A percentile compares a stretch with the other conserved stretches of the same genome.
Evolutionary conservation across 1,140 invertebrate genomes (phyloP).

Genomic region (Drosophila serrata): DNA sequence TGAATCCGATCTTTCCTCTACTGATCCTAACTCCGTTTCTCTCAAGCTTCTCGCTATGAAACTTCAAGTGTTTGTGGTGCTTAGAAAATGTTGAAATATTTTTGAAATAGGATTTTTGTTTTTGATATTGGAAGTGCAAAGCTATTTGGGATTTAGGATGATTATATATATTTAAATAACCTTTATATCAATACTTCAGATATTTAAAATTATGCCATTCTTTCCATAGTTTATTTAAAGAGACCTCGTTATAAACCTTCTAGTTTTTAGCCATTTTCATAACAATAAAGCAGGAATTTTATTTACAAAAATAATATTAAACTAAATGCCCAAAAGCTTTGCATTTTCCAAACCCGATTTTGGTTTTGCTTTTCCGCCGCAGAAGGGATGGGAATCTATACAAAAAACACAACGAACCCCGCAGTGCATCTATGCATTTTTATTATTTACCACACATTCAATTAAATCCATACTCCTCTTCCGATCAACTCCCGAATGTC

Average conservation of each 20-base stretch:
- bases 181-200: too few relatives aligned
- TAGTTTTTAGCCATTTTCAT: background rate
- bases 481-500: conserved; percentile 27
- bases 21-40: conserved; percentile 30
- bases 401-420: conserved; percentile 4
- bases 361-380: conserved; percentile 7
- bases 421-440: conserved; percentile 35
- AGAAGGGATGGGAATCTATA: background rate
- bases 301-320: background rate
- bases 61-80: background rate
- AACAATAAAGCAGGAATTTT: background rate
- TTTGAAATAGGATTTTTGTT: background rate
- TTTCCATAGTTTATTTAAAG: background rate
- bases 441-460: conserved; percentile 71
- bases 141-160: background rate
- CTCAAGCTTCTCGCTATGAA: conserved; percentile 20
- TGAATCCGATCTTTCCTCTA: conserved; percentile 12
- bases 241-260: too few relatives aligned
- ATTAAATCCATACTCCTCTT: conserved; percentile 48
- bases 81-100: conserved; percentile 1
- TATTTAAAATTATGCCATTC: too few relatives aligned
- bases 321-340: conserved; percentile 10
- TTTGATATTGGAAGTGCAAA: conserved; percentile 10
- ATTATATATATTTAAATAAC: background rate
- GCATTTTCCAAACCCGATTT: conserved; percentile 21